Evolutionary conservation across 2,888 invertebrate genomes (phyloP), one percentile per base, ranked within the genome.

Genomic region (Campaea margaritaria): DNA sequence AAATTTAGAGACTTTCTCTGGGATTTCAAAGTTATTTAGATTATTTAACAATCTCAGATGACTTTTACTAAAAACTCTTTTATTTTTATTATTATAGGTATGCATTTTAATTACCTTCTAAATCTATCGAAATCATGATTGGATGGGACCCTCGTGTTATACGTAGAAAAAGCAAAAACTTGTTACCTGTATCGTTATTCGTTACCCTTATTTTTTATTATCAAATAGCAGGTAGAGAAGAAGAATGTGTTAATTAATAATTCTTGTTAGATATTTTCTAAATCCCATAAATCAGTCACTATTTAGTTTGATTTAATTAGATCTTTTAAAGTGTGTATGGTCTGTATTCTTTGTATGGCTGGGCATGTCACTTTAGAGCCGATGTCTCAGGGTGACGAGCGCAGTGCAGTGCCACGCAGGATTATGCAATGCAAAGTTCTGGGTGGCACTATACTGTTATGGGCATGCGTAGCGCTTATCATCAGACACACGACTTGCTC

Each of bases 1-100:
- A 51, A 57, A 50, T 42, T 15, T 41, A 10, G 43, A 48, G 51
- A 59, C 58, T 51, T 58, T 58, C 50, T 54, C 45, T 31, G 15
- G 49, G 28, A 52, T 58, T 53, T 54, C 51, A 51, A 45, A 15
- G 47, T 39, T 3, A 57, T 57, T 65, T 48, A 10, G 43, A 58
- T 38, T 55, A 16, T 43, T 55, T 39, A 34, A 42, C 9, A 27
- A 11, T 48, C 4, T 38, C 48, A 48, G 48, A 36, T 42, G 31
- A 46, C 16, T 10, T 36, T n/a, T n/a, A 10, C 21, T 21, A 36
- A n/a, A 36, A 31, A 31, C 4, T 7, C 31, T 31, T 31, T 31
- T 31, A 31, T 31, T 9, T 31, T 31, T 31, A 31, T 21, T 21
- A 3, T 21, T 3, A 21, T n/a, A n/a, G n/a, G n/a, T n/a, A n/a